phyloP scores from a whole-genome alignment of 2,888 invertebrate species.

The Caenorhabditis afra region DNA sequence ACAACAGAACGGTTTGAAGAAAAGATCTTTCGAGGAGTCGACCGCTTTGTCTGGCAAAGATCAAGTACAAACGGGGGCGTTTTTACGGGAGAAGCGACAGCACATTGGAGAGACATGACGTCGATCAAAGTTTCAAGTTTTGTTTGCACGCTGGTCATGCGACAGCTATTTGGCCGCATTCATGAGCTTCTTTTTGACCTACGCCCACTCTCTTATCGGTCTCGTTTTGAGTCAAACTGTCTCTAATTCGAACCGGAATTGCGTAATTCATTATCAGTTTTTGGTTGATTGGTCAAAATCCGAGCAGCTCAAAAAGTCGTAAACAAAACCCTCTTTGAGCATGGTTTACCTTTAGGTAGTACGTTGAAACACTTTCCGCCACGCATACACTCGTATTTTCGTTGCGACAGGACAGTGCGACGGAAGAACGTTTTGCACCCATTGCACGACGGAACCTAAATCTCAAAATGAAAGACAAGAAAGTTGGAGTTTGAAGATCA shows the following conservation, averaged over 20 bases:
- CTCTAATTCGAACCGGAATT: constrained; percentile 46
- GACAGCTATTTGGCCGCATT: constrained; percentile 12
- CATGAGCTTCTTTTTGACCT: constrained; percentile 10
- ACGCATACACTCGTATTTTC: constrained; percentile 58
- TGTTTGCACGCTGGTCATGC: constrained; percentile 14
- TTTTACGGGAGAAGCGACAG: not conserved
- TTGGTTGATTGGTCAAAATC: constrained; percentile 1
- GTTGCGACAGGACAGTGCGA: constrained; percentile 54
- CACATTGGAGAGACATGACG: constrained; percentile 24
- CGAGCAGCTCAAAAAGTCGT: no score
- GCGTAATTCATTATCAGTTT: constrained; percentile 33
- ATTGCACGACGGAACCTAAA: constrained; percentile 69
- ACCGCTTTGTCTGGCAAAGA: not conserved
- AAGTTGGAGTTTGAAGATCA: constrained; percentile 24
- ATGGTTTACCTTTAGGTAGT: constrained; percentile 67
- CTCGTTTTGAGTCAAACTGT: constrained; percentile 5
- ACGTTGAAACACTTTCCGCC: constrained; percentile 63
- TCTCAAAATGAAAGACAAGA: constrained; percentile 4
- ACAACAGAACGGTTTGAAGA: not conserved
- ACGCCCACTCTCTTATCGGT: constrained; percentile 11
- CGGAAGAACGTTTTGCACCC: constrained; percentile 68
- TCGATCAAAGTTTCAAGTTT: constrained; percentile 20
- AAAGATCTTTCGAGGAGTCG: no score
- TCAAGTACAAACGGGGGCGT: constrained; percentile 23
- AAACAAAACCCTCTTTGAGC: no score